Evolutionary conservation across 2,888 invertebrate genomes (phyloP).

Genomic region (Endomychus coccineus): DNA sequence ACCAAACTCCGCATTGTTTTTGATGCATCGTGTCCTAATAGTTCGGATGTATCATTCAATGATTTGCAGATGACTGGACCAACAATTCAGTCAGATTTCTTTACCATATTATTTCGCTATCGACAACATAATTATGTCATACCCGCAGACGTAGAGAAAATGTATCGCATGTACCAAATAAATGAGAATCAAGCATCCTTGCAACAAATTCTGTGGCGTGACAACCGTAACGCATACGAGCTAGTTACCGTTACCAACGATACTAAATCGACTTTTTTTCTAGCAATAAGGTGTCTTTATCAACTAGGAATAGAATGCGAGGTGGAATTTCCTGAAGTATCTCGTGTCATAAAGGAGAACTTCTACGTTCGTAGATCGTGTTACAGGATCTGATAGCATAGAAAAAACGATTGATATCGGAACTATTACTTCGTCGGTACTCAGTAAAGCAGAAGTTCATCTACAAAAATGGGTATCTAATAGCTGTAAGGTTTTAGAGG

Average conservation of each 20-base stretch:
- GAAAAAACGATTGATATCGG: conserved; percentile 6
- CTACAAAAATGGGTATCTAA: conserved; percentile 21
- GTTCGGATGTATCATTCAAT: conserved; percentile 11
- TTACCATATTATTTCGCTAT: conserved; percentile 20
- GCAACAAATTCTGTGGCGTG: conserved; percentile 19
- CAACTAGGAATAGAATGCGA: conserved; percentile 14
- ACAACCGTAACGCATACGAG: conserved; percentile 10
- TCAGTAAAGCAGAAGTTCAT: conserved; percentile 10
- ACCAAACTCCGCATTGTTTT: conserved; percentile 15
- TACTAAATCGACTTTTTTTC: conserved; percentile 7
- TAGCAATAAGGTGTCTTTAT: conserved; percentile 9
- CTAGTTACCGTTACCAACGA: conserved; percentile 18
- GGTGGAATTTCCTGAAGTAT: conserved; percentile 11
- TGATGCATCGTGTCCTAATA: conserved; percentile 12
- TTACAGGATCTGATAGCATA: conserved; percentile 3
- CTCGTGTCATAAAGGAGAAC: conserved; percentile 13
- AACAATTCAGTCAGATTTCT: conserved; percentile 16
- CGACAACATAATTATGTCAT: conserved; percentile 17
- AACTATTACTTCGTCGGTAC: conserved; percentile 5
- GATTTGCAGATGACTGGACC: conserved; percentile 14
- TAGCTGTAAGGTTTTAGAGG: conserved; percentile 8
- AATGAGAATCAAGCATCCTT: conserved; percentile 15
- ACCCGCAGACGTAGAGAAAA: conserved; percentile 22
- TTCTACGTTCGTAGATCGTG: conserved; percentile 22
- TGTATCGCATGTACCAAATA: conserved; percentile 21